Evolutionary conservation across 64 coral and sea anemone species (phyloP), one percentile per base, ranked within the genome.

Genomic region (Montipora cactus): DNA sequence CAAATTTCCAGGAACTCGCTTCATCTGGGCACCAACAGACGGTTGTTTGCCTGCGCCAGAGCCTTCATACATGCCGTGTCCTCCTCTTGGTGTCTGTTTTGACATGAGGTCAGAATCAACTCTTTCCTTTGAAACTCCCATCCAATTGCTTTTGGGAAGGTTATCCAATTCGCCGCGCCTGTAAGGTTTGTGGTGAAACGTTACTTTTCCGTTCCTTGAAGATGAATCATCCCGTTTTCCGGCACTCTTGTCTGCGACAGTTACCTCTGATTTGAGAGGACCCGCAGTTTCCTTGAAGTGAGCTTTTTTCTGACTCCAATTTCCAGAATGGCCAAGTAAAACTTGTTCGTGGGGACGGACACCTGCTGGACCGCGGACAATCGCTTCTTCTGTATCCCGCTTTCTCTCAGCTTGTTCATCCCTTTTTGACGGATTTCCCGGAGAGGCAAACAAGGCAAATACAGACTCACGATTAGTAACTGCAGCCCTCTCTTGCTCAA

Each of bases 361-460:
- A 21, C 67, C 47, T 70, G 19, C 59, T 9, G n/a, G 8, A 67
- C 19, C 45, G 46, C 49, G 5, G 46, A 8, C 16, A 70, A 16
- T 8, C 47, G 0, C 59, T 20, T 47, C 1, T 13, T 86, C 66
- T 50, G 18, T 3, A 12, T 71, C 18, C 16, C 45, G 12, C 66
- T 50, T 86, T 86, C 37, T 8, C 1, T 71, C 18, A 22, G 12
- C 66, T 71, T 71, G 5, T 4, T 20, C 15, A 5, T 86, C 18
- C 44, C 7, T 21, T 48, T 3, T 13, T 12, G 19, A 12, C 45
- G 82, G 19, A 23, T 69, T 49, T 86, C 18, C 82, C 16, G 62
- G 45, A 8, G 82, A 16, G 67, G 62, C 62, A 51, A 71, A 50
- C 44, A 86, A 47, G 7, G 62, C 82, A 86, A 86, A 86, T 46